Evolutionary conservation across 2,888 invertebrate species (phyloP), one percentile per base, ranked within the genome.

Genomic region (Luperina testacea): DNA sequence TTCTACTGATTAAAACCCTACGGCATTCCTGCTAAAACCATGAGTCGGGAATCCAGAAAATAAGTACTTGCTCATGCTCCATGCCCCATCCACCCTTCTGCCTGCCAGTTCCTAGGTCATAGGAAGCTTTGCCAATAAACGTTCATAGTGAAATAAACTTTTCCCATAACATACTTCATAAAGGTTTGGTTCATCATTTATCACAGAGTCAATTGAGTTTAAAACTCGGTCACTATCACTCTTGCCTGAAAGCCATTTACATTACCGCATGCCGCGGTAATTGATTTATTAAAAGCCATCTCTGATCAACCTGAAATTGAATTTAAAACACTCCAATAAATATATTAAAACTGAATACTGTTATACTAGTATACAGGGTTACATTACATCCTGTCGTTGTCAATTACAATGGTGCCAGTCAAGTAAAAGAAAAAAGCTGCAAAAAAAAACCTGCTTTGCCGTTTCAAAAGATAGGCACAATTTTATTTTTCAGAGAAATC

Each of bases 191-290:
- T 51, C n/a, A n/a, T 70, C 48, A 70, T 75, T 80, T 42, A 75
- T 51, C 61, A 75, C 42, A 15, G 69, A 59, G 20, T 17, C 32
- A 75, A 81, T 80, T 81, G 59, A 80, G 75, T 80, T 81, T 59
- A 79, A 80, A 80, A 67, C 80, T 67, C 67, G 73, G 73, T 45
- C 32, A 61, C 67, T n/a, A 80, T 80, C 64, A 65, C 59, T 80
- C 75, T 65, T 64, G 24, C 59, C 64, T 70, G 59, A 75, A 61
- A 75, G 64, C 51, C 75, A 81, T 65, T 80, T 75, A 80, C 74
- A 80, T 13, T n/a, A 57, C 63, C 48, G 57, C 67, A 4, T n/a
- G 57, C 57, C 48, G 68, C 61, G 4, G n/a, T 27, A 61, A 38
- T 45, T 65, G 64, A 70, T 65, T 48, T 59, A 61, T 51, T 73